Evolutionary conservation across 2,797 vertebrate species (phyloP), one percentile per base, ranked within the genome.

Genomic region (Macrochelys suwanniensis): DNA sequence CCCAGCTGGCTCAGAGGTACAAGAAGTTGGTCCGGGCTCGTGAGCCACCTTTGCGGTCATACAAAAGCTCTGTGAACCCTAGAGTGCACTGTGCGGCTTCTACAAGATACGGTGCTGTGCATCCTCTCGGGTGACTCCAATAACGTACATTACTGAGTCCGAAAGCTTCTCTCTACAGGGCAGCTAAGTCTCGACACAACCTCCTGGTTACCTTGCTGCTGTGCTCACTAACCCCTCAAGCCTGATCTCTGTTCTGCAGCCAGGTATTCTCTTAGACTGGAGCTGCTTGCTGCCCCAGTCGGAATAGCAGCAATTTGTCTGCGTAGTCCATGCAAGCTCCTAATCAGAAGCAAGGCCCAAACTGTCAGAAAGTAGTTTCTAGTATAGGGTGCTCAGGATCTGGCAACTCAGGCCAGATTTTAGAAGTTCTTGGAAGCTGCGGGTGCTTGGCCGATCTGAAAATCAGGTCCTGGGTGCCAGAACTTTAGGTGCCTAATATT

Each of bases 91-190:
- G 33, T 65, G 54, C 2, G 1, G 7, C 31, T 28, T 17, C 25
- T 11, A 1, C 28, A 5, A 25, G 6, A 0, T 11, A 28, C 45
- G n/a, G 50, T 68, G 4, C 42, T 0, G 25, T 84, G 31, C 19
- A 3, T 56, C 33, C 53, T 82, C 87, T 4, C 31, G 2, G 45
- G 13, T 7, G 12, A 37, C 45, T 12, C 25, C 45, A 68, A n/a
- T 68, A 68, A 68, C 2, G 8, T n/a, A 37, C 65, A 17, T 51
- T 5, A 1, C 84, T 0, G 19, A 28, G 50, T 6, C 31, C 1
- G 4, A 61, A 59, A 3, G 1, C 7, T 19, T 47, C 42, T 16
- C 51, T 49, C 9, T 12, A 5, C 42, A 59, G 54, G 47, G 11
- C 31, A 4, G 11, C 4, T 25, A 11, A 33, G 11, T 19, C 68